Base-by-base conservation (phyloP, 2,888 invertebrate species). In the Cheilosia vernalis region DNA sequence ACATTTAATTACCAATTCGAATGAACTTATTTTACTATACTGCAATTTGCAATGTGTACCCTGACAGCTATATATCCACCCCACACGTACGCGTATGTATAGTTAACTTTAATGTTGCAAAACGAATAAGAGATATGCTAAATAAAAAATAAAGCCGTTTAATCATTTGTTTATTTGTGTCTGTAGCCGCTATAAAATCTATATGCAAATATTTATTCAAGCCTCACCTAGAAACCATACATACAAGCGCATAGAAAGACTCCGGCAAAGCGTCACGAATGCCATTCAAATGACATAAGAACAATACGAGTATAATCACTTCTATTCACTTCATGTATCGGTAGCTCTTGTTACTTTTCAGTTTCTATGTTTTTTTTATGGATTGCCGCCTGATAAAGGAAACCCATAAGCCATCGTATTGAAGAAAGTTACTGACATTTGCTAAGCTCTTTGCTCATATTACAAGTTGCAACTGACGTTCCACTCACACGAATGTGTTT, bases 241-340 rank as follows among this genome's bases (percentile, higher is more conserved):
- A 51, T 9, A 69, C 9, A 44, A 37, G 21, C 21, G 21, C 27
- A 24, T 13, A 56, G 10, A 61, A 21, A 60, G 13, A 37, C 7
- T 30, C 47, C 5, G 27, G 33, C 42, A 17, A 24, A 47, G 60
- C 61, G 58, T 82, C 55, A 72, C 60, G 51, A 66, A 77, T 77
- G 66, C 70, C 82, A 77, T 72, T 72, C 15, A 66, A 72, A 61
- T 82, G 82, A 82, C 82, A 82, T 77, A 82, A 82, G 72, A 77
- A 21, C 30, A 27, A 13, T 15, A 27, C 58, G 56, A 37, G 13
- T 37, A 13, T 13, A 37, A 13, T 13, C 40, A 66, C 17, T 24
- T 44, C 56, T 15, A 49, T 64, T 27, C 61, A 56, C 15, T 58
- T 63, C 56, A 72, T 30, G 47, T 56, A 73, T 51, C 15, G 15